Evolutionary conservation across 2,113 vertebrate genomes (phyloP).

Genomic region (Procapra przewalskii): DNA sequence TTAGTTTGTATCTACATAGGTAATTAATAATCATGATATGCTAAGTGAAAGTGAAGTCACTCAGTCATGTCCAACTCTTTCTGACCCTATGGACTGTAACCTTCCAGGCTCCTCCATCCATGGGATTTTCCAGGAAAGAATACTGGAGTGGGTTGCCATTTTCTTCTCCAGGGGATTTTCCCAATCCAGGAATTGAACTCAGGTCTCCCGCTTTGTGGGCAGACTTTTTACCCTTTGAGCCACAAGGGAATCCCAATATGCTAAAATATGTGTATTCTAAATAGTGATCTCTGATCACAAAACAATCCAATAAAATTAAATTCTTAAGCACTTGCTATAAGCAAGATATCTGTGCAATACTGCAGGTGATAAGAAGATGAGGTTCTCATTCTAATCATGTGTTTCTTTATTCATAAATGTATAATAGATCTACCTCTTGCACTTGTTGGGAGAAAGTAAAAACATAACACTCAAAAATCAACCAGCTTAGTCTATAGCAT

Average conservation of each 20-base stretch:
- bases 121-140: neutral
- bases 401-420: neutral
- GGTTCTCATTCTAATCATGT: neutral
- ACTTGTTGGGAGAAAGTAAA: neutral
- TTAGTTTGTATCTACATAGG: neutral
- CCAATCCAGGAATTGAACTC: neutral
- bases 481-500: neutral
- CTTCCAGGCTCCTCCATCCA: neutral
- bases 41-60: neutral
- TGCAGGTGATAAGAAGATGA: neutral
- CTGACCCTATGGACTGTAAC: neutral
- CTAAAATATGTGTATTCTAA: neutral
- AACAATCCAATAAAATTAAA: neutral
- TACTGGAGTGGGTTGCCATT: neutral
- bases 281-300: neutral
- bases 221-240: neutral
- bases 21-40: neutral
- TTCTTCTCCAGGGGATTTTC: neutral
- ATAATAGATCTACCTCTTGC: neutral
- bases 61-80: neutral
- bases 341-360: neutral
- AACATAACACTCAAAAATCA: neutral
- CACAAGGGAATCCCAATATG: neutral
- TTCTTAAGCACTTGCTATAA: neutral
- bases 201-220: neutral